Percentiles rank a stretch among this genome's conserved stretches.
Evolutionary conservation across 2,797 vertebrate genomes (phyloP).

Genomic region (Cossypha caffra): DNA sequence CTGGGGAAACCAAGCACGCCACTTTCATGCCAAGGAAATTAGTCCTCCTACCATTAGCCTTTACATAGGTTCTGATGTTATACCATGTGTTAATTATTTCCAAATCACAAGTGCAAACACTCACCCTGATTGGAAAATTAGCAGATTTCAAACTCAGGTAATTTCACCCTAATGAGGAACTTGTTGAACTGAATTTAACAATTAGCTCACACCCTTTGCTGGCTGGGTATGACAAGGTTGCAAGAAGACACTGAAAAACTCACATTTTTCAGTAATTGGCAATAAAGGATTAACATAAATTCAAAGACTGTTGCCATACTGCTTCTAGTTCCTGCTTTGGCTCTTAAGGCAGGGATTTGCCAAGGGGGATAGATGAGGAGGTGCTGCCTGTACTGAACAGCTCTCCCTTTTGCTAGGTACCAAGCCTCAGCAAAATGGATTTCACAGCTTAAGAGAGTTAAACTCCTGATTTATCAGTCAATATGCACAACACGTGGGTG

Average conservation of each 20-base stretch:
- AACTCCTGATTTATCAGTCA: background rate
- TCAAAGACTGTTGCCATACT: background rate
- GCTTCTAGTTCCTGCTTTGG: background rate
- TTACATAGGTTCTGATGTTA: conserved; percentile 75
- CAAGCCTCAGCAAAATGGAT: background rate
- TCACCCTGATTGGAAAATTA: conserved; percentile 85
- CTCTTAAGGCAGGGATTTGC: background rate
- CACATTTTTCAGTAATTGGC: background rate
- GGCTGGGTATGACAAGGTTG: conserved; percentile 35
- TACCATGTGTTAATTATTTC: conserved; percentile 82
- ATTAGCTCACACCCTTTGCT: conserved; percentile 79
- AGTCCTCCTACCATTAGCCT: conserved; percentile 72
- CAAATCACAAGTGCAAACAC: conserved; percentile 84
- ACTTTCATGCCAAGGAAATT: conserved; percentile 32
- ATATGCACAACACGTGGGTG: background rate
- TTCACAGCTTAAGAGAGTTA: background rate
- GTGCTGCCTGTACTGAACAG: background rate
- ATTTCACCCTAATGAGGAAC: conserved; percentile 83
- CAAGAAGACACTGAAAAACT: background rate
- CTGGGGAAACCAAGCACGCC: background rate
- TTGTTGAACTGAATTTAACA: conserved; percentile 84
- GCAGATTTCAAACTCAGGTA: conserved; percentile 82
- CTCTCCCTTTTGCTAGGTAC: background rate
- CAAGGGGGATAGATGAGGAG: background rate
- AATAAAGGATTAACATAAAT: background rate